Percentiles rank a stretch among this genome's conserved stretches.
phyloP scores from a whole-genome alignment of 1,140 invertebrate species.

The Cotesia glomerata region DNA sequence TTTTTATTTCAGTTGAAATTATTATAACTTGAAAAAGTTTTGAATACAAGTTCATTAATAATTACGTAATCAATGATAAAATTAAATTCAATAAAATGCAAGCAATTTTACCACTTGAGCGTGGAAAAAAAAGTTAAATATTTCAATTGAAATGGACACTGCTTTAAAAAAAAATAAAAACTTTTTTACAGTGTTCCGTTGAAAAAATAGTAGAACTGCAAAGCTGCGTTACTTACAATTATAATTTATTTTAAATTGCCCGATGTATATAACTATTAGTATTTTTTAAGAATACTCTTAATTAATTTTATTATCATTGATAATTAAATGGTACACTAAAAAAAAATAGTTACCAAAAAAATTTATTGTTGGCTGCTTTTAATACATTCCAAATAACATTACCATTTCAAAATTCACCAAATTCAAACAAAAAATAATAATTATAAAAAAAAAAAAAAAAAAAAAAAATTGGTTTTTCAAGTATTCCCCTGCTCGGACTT shows the following conservation, averaged over 20 bases:
- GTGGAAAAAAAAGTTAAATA: no score
- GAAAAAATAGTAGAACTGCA: constrained; percentile 5
- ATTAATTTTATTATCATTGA: constrained; percentile 5
- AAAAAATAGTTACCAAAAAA: neutral
- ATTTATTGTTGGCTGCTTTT: constrained; percentile 13
- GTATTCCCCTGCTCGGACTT: constrained; percentile 29
- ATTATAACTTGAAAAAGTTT: no score
- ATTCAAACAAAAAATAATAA: neutral
- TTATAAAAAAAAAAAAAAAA: neutral
- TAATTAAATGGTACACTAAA: neutral
- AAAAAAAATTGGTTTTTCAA: neutral
- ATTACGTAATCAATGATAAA: no score
- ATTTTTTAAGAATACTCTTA: constrained; percentile 10
- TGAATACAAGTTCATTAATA: no score
- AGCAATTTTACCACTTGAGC: no score
- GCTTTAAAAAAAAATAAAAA: neutral
- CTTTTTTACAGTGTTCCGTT: neutral
- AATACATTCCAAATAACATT: constrained; percentile 24
- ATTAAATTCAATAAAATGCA: no score
- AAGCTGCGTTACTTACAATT: constrained; percentile 17
- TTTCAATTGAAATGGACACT: no score
- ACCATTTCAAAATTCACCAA: neutral
- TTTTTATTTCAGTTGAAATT: no score
- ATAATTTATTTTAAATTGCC: constrained; percentile 5
- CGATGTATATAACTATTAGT: constrained; percentile 28